Evolutionary conservation across 2,888 invertebrate species (phyloP).

Genomic region (Hydriomena furcata): DNA sequence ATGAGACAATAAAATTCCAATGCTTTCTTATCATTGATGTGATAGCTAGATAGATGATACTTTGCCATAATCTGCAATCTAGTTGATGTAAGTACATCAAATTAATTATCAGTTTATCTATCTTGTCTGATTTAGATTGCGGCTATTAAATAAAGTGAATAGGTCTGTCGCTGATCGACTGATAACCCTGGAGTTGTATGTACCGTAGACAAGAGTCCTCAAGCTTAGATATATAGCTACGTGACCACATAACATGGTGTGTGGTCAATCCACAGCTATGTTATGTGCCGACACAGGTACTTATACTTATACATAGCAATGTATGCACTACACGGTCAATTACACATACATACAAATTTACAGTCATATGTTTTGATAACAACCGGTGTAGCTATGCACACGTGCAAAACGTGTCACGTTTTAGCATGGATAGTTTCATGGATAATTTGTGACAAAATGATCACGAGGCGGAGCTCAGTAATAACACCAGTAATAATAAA

Average conservation of each 20-base stretch:
- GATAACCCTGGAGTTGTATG: constrained; percentile 35
- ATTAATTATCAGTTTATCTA: constrained; percentile 35
- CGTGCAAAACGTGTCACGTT: constrained; percentile 33
- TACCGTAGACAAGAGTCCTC: constrained; percentile 15
- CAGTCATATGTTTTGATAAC: constrained; percentile 30
- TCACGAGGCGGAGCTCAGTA: constrained; percentile 35
- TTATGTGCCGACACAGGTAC: constrained; percentile 33
- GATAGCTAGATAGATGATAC: constrained; percentile 15
- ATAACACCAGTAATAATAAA: constrained; percentile 10
- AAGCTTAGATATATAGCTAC: constrained; percentile 27
- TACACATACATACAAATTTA: constrained; percentile 22
- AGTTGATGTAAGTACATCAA: constrained; percentile 38
- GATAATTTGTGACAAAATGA: constrained; percentile 33
- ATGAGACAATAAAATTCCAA: not conserved
- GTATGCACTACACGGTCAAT: constrained; percentile 19
- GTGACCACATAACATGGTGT: constrained; percentile 56
- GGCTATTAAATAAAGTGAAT: constrained; percentile 31
- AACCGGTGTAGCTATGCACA: constrained; percentile 24
- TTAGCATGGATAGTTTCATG: constrained; percentile 39
- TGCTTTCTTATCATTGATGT: constrained; percentile 25
- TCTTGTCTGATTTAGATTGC: constrained; percentile 33
- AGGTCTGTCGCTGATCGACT: constrained; percentile 36
- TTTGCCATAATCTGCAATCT: constrained; percentile 30
- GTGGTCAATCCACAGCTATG: constrained; percentile 64
- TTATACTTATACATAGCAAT: constrained; percentile 14